Evolutionary conservation across 2,888 invertebrate genomes (phyloP), one percentile per base, ranked within the genome.

Genomic region (Blastobasis adustella): DNA sequence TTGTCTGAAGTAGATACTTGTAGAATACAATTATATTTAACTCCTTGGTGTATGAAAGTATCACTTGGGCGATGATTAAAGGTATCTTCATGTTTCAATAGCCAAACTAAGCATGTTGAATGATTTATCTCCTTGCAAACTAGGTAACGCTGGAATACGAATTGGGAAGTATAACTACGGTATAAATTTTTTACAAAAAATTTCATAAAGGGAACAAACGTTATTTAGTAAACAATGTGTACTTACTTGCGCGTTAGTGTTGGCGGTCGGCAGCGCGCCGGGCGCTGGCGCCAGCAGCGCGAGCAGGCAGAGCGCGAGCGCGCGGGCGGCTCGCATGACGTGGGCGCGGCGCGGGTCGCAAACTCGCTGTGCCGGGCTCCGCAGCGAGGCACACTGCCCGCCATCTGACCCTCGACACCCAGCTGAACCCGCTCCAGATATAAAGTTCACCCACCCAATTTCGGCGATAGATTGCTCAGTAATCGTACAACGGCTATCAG

Each of bases 391-490:
- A 71, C 76, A 73, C 72, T 70, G 75, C 55, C 70, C 75, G 79
- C 71, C 74, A 71, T 65, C 69, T 83, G 85, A 84, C 85, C 85
- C 80, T 45, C 47, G 68, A 66, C 76, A 79, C 81, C 75, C 66
- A 66, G 76, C 77, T 82, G 79, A 82, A 82, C 81, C 66, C 79
- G 64, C 65, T 58, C 64, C 62, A 80, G 82, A 87, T 86, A 86
- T 79, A 76, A 23, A 79, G 83, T 82, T 83, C 83, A 82, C 74
- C 80, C 82, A 84, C 86, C 85, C 74, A 86, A 82, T 84, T 87
- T 83, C 66, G 69, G 72, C 61, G 85, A 85, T 85, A 84, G 73
- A 3, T 42, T 6, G 42, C n/a, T 10, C 4, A 42, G 5, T 42
- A 7, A 9, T 42, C 9, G 42, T 42, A 4, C 8, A n/a, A n/a